phyloP scores from a whole-genome alignment of 2,113 vertebrate genomes.

The Rana temporaria region DNA sequence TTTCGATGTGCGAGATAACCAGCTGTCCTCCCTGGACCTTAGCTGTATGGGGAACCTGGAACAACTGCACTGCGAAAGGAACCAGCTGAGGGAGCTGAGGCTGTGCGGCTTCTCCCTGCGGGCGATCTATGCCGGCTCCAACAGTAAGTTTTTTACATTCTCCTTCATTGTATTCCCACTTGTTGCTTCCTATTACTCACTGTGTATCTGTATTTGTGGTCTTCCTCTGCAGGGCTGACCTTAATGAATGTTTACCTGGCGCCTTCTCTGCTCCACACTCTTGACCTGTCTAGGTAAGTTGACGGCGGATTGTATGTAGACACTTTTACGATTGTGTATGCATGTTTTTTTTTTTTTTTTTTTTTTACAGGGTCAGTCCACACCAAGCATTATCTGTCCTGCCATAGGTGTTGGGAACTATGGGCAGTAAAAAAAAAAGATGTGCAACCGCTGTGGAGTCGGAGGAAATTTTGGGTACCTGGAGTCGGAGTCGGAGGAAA shows the following conservation, averaged over 20 bases:
- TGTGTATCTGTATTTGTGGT: background rate
- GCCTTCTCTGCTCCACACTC: slow-evolving; percentile 83
- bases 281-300: slow-evolving; percentile 92
- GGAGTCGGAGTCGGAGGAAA: no score
- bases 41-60: slow-evolving; percentile 86
- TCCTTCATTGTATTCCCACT: background rate
- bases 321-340: no score
- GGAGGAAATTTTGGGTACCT: no score
- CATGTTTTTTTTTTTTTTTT: no score
- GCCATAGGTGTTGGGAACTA: no score
- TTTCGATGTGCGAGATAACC: slow-evolving; percentile 91
- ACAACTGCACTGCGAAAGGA: slow-evolving; percentile 90
- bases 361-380: no score
- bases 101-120: slow-evolving; percentile 89
- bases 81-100: slow-evolving; percentile 83
- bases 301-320: background rate
- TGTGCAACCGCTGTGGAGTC: no score
- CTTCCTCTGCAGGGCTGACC: slow-evolving; percentile 77
- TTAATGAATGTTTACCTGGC: slow-evolving; percentile 88
- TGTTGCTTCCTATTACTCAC: background rate
- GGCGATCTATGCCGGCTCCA: slow-evolving; percentile 81
- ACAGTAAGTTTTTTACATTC: slow-evolving; percentile 77
- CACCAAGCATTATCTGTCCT: no score
- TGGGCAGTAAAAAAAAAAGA: no score
- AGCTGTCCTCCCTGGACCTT: slow-evolving; percentile 83